Evolutionary conservation across 2,888 invertebrate genomes (phyloP).

Genomic region (Chorisops tibialis): DNA sequence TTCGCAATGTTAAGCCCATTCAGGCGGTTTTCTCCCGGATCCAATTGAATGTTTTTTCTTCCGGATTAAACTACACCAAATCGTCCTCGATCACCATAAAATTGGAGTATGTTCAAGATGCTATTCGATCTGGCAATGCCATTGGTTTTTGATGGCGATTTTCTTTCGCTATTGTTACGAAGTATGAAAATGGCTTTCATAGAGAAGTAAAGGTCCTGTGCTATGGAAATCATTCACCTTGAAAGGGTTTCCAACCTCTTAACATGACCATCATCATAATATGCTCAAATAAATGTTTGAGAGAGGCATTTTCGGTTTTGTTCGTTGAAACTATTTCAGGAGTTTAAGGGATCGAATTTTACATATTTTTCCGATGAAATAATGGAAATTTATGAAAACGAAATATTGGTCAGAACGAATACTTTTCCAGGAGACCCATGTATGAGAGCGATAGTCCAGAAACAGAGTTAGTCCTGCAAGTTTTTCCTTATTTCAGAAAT

Average conservation of each 20-base stretch:
- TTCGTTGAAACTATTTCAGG: not conserved
- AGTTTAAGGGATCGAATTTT: conserved; percentile 8
- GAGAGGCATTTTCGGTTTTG: not conserved
- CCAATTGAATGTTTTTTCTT: conserved; percentile 12
- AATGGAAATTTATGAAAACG: conserved; percentile 18
- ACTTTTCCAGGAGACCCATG: not conserved
- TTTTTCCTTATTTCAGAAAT: not conserved
- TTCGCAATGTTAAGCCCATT: conserved; percentile 15
- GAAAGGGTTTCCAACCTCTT: conserved; percentile 9
- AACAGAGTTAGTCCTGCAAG: not conserved
- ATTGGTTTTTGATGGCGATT: conserved; percentile 13
- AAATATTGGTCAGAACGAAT: conserved; percentile 2
- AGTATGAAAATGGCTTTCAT: not conserved
- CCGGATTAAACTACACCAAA: conserved; percentile 7
- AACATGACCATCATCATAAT: not conserved
- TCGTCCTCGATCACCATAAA: not conserved
- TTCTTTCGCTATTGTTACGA: conserved; percentile 13
- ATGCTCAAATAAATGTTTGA: not conserved
- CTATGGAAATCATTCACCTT: conserved; percentile 18
- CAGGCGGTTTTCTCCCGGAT: conserved; percentile 15
- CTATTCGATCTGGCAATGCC: conserved; percentile 16
- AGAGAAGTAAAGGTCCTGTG: conserved; percentile 10
- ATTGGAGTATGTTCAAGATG: conserved; percentile 11
- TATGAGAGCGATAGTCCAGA: not conserved
- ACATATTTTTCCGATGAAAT: conserved; percentile 22